Conservation (phyloP, 1,140 invertebrate species). For the Anadara kagoshimensis region DNA sequence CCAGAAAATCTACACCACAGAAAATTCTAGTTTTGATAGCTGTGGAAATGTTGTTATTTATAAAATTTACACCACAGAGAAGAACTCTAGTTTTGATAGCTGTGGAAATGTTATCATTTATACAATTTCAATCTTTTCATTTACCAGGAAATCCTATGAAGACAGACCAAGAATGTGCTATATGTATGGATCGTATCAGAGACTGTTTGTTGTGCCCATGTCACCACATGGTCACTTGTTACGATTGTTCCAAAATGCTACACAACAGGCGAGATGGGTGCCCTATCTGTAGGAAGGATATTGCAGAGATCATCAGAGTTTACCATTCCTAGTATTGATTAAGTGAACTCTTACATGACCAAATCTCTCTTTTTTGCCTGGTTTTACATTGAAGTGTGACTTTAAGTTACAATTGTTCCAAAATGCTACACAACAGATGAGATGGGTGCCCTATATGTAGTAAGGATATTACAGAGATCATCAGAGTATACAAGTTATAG, state of each 20-base stretch:
- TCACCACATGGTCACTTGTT: slow-evolving; percentile 76
- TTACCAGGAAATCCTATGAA: slow-evolving; percentile 40
- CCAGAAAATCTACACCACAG: too few species aligned
- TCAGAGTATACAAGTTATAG: slow-evolving; percentile 69
- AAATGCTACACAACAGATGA: slow-evolving; percentile 70
- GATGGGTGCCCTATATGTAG: slow-evolving; percentile 76
- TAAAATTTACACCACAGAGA: too few species aligned
- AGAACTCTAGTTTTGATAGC: too few species aligned
- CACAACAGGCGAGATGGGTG: slow-evolving; percentile 73
- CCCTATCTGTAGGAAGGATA: slow-evolving; percentile 75
- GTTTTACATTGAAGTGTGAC: too few species aligned
- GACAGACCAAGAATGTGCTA: slow-evolving; percentile 74
- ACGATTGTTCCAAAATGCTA: slow-evolving; percentile 72
- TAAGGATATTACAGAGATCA: slow-evolving; percentile 70
- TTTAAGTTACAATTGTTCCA: slow-evolving; percentile 73
- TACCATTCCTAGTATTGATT: slow-evolving; percentile 58
- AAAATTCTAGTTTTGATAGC: too few species aligned
- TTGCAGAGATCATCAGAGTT: slow-evolving; percentile 68
- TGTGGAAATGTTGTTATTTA: too few species aligned
- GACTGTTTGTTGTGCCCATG: slow-evolving; percentile 76
- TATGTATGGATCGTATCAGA: slow-evolving; percentile 75
- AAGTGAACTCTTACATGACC: too few species aligned
- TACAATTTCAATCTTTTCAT: too few species aligned
- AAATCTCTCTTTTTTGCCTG: too few species aligned
- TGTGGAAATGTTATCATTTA: too few species aligned